Conservation (phyloP, 2,797 vertebrate species). For the Zenarchopterus dispar region DNA sequence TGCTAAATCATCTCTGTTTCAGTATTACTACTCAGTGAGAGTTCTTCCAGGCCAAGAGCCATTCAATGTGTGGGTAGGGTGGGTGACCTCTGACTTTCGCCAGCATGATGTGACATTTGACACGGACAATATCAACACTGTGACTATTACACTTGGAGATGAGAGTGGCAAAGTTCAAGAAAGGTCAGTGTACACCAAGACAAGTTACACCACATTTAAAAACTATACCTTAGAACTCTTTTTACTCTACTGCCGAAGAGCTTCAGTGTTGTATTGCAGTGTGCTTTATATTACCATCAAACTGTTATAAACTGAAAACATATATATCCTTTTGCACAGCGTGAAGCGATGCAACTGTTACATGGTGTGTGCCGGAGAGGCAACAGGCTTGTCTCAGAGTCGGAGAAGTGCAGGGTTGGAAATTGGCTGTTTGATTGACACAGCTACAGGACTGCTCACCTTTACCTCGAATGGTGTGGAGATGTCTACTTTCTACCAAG, state of each 20-base stretch:
- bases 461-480: conserved; percentile 94
- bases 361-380: conserved; percentile 95
- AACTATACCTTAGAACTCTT: not conserved
- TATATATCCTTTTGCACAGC: conserved; percentile 69
- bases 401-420: conserved; percentile 89
- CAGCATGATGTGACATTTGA: conserved; percentile 87
- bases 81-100: conserved; percentile 94
- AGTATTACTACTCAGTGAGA: conserved; percentile 95
- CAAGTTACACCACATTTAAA: not conserved
- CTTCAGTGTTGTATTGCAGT: not conserved
- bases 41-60: conserved; percentile 94
- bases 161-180: conserved; percentile 95
- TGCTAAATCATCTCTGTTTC: conserved; percentile 45
- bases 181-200: conserved; percentile 81
- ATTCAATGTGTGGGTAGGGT: conserved; percentile 93
- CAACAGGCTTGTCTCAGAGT: conserved; percentile 88
- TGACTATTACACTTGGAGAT: conserved; percentile 93
- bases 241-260: not conserved
- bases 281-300: not conserved
- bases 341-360: conserved; percentile 94
- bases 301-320: not conserved
- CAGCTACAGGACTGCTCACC: conserved; percentile 89
- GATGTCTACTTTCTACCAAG: conserved; percentile 91
- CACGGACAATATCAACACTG: conserved; percentile 85
- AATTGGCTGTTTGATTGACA: conserved; percentile 93